Conservation (phyloP, 2,797 vertebrate species). For the Todus mexicanus region DNA sequence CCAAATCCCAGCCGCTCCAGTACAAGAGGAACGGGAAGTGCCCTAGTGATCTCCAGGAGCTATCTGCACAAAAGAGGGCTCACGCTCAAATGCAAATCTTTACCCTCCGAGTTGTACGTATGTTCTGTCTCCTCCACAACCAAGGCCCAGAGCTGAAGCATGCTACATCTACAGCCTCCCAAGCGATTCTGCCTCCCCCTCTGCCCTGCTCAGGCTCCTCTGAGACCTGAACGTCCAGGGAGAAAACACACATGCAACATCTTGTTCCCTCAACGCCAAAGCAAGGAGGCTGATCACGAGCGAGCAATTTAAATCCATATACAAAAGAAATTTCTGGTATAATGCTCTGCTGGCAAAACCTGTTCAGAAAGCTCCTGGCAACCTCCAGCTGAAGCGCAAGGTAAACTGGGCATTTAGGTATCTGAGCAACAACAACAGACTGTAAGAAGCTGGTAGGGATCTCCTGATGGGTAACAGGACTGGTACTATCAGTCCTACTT, state of each 20-base stretch:
- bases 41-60: neutral
- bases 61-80: neutral
- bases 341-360: neutral
- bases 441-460: neutral
- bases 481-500: neutral
- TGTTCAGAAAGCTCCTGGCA: neutral
- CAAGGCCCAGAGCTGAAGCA: neutral
- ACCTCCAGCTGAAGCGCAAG: neutral
- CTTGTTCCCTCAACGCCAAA: neutral
- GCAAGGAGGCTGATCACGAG: neutral
- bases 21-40: neutral
- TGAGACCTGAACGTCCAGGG: neutral
- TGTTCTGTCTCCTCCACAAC: neutral
- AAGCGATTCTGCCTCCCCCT: neutral
- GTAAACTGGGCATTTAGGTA: neutral
- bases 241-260: neutral
- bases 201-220: neutral
- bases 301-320: neutral
- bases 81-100: neutral
- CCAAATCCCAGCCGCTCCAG: neutral
- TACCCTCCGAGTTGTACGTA: neutral
- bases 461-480: neutral
- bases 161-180: neutral
- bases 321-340: neutral
- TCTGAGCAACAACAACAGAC: neutral